phyloP scores from a whole-genome alignment of 2,797 vertebrate genomes.

The Pterois miles region DNA sequence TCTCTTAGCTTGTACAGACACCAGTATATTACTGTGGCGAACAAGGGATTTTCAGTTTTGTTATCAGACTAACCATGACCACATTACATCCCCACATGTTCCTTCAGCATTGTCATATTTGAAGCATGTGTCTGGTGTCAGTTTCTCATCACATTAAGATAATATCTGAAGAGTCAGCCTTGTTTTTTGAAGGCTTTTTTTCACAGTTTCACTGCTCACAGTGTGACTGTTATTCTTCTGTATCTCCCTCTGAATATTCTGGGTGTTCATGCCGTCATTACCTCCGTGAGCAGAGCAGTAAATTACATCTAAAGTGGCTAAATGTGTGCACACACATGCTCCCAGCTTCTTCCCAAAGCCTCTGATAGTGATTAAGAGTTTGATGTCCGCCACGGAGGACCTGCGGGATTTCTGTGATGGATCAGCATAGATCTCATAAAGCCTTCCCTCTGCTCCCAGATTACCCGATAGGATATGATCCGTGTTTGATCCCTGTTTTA shows the following conservation, averaged over 20 bases:
- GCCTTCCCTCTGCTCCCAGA: slow-evolving; percentile 21
- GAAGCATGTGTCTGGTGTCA: no score
- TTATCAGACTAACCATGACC: no score
- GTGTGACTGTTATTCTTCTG: background rate
- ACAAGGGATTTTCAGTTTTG: no score
- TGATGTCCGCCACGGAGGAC: slow-evolving; percentile 36
- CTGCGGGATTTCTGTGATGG: slow-evolving; percentile 46
- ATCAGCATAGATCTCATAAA: slow-evolving; percentile 39
- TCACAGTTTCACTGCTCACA: background rate
- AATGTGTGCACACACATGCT: background rate
- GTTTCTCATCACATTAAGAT: no score
- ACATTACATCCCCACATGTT: no score
- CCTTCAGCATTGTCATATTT: no score
- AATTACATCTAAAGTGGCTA: slow-evolving; percentile 2
- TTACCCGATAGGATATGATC: slow-evolving; percentile 54
- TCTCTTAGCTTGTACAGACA: no score
- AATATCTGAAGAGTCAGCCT: background rate
- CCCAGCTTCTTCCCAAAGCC: background rate
- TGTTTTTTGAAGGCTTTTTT: background rate
- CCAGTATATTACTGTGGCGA: no score
- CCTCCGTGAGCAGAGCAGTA: background rate
- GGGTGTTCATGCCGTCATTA: background rate
- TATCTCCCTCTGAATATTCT: background rate
- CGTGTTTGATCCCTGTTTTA: slow-evolving; percentile 60
- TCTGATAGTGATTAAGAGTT: slow-evolving; percentile 39